Base-by-base conservation (phyloP, 2,113 vertebrate genomes). In the Catharus fuscescens region DNA sequence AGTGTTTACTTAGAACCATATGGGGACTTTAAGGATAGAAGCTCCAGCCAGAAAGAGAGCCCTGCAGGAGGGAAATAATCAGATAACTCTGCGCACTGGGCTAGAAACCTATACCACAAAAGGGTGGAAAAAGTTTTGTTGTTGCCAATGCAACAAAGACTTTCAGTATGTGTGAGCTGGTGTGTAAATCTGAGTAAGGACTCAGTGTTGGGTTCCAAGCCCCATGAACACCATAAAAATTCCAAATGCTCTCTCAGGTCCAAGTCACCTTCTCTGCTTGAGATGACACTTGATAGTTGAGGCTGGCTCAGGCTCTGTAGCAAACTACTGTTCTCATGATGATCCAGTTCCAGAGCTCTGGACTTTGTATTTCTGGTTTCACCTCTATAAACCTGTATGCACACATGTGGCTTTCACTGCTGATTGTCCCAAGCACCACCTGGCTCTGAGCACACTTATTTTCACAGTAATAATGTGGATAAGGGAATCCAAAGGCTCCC, bases 1-100 rank as follows among this genome's bases (percentile, higher is more conserved):
- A 84, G 48, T 87, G 89, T 96, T 96, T 97, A 89, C 88, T 92
- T 40, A 93, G 92, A 96, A 92, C 95, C 87, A 92, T 94, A 88
- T 94, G 91, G 94, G 91, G 82, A 92, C 86, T 86, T 92, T 52
- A 94, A 71, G 85, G 91, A 50, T 47, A 32, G 89, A 91, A 78
- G 80, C 73, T 61, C 61, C 70, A 69, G 79, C 79, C 93, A 93
- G 78, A 74, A 78, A 67, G 90, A 78, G 23, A 94, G 88, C 85
- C 83, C 91, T 76, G 82, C 80, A 92, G 91, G 89, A 92, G 80
- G 74, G 82, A 94, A 96, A 92, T 71, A 78, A 93, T 80, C 92
- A 90, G 94, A 74, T 92, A 93, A 84, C 71, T 90, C 86, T 48
- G 52, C 0, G 18, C 53, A 18, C 54, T 82, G 92, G 54, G 77